phyloP scores from a whole-genome alignment of 2,888 invertebrate genomes.

The Brachynemurus nebulosus region DNA sequence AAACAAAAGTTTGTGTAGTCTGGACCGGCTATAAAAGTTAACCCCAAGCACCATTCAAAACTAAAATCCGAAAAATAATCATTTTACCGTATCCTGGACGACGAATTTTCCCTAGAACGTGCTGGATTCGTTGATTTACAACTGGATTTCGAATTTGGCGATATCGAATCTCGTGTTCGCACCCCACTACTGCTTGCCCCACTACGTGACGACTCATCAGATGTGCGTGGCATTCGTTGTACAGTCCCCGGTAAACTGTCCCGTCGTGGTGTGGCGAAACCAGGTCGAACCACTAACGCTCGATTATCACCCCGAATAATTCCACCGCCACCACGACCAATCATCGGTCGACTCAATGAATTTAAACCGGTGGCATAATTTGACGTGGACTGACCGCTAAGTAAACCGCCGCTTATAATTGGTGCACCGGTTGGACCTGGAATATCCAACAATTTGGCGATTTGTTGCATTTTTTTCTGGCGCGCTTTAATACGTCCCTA shows the following conservation, averaged over 20 bases:
- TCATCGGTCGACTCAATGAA: conserved; percentile 25
- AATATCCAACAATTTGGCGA: conserved; percentile 81
- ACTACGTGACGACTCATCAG: too few species aligned
- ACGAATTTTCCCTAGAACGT: conserved; percentile 28
- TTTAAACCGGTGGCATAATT: conserved; percentile 26
- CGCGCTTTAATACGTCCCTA: conserved; percentile 85
- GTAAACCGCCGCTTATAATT: conserved; percentile 33
- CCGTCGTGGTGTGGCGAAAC: conserved; percentile 31
- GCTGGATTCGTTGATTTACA: background rate
- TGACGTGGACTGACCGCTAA: conserved; percentile 24
- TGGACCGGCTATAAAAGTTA: too few species aligned
- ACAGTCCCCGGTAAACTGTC: conserved; percentile 30
- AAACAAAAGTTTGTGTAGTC: too few species aligned
- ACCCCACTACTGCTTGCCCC: conserved; percentile 26
- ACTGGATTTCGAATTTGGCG: conserved; percentile 1
- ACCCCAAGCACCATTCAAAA: too few species aligned
- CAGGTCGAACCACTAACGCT: conserved; percentile 30
- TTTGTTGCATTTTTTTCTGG: conserved; percentile 93
- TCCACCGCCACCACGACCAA: conserved; percentile 24
- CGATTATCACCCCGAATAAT: conserved; percentile 29
- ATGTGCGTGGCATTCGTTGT: conserved; percentile 23
- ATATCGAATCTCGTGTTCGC: conserved; percentile 27
- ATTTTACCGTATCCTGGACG: conserved; percentile 4
- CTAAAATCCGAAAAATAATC: background rate
- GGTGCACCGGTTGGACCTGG: conserved; percentile 39